Evolutionary conservation across 2,888 invertebrate species (phyloP), one percentile per base, ranked within the genome.

Genomic region (Microctonus hyperodae): DNA sequence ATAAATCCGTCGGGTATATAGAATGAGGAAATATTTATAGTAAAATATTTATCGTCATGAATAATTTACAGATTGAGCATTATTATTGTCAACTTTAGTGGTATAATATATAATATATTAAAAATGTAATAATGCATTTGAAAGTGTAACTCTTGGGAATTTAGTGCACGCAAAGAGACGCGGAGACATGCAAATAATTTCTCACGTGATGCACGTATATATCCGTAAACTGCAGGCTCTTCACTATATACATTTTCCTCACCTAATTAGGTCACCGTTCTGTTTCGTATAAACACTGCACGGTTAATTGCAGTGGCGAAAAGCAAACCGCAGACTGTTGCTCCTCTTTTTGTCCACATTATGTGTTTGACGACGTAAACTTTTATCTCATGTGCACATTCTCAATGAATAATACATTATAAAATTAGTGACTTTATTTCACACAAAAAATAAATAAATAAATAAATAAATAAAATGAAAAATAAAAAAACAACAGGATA

Each of bases 261-360:
- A 7, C 55, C 64, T 69, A 72, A 72, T 72, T 69, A 65, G 69
- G 69, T 68, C 72, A 70, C 70, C 68, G 9, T n/a, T 31, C n/a
- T 9, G 55, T 55, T 51, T 28, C 53, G 13, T 55, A n/a, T 2
- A 31, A 6, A 51, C 16, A 28, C 53, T n/a, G 37, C 16, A 20
- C n/a, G 9, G 3, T 9, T 55, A 55, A 55, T 55, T 55, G 55
- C n/a, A 9, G 6, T 55, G 33, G 16, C 33, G 33, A 10, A 33
- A 55, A 55, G 33, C 9, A n/a, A 7, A 44, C 9, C n/a, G n/a
- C n/a, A n/a, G 31, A 55, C 33, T 55, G n/a, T n/a, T n/a, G n/a
- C 10, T 9, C 9, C 31, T 31, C 9, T 31, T 6, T 2, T n/a
- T 31, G 55, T 55, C 31, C 13, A 5, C 31, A 55, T 55, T 28